Evolutionary conservation across 1,140 invertebrate species (phyloP).

Genomic region (Zelostemma sp.): DNA sequence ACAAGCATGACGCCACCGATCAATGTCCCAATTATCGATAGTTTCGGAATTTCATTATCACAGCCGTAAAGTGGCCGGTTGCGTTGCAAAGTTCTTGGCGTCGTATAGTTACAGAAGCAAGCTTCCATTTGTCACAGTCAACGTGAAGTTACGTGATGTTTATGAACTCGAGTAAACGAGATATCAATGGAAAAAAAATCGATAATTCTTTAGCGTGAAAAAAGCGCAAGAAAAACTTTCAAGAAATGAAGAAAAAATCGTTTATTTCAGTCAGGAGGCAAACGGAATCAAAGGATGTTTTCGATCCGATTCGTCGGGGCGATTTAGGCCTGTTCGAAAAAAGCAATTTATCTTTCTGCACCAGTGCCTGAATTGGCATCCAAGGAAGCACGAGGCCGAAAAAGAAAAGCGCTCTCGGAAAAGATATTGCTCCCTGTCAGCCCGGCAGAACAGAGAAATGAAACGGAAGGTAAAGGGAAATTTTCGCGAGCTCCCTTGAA

Average conservation of each 20-base stretch:
- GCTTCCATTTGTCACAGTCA: slow-evolving; percentile 22
- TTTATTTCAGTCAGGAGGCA: too few relatives aligned
- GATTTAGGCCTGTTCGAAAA: slow-evolving; percentile 59
- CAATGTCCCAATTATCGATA: slow-evolving; percentile 63
- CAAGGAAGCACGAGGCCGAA: slow-evolving; percentile 41
- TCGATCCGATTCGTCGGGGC: slow-evolving; percentile 23
- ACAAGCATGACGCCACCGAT: slow-evolving; percentile 55
- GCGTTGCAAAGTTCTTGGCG: slow-evolving; percentile 53
- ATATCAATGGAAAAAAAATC: not conserved
- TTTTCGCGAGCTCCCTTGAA: too few relatives aligned
- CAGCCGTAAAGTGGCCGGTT: slow-evolving; percentile 59
- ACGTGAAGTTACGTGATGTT: not conserved
- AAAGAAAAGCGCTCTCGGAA: slow-evolving; percentile 56
- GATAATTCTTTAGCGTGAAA: not conserved
- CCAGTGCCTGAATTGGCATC: slow-evolving; percentile 55
- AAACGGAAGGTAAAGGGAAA: too few relatives aligned
- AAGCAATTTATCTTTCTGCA: slow-evolving; percentile 66
- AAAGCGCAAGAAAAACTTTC: slow-evolving; percentile 5
- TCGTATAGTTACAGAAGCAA: slow-evolving; percentile 27
- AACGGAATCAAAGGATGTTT: too few relatives aligned
- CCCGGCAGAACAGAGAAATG: slow-evolving; percentile 38
- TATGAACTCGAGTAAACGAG: not conserved
- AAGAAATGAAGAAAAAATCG: too few relatives aligned
- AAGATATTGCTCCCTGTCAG: slow-evolving; percentile 54
- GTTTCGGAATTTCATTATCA: slow-evolving; percentile 67